Conservation (phyloP, 2,113 vertebrate species). For the Reinhardtius hippoglossoides region DNA sequence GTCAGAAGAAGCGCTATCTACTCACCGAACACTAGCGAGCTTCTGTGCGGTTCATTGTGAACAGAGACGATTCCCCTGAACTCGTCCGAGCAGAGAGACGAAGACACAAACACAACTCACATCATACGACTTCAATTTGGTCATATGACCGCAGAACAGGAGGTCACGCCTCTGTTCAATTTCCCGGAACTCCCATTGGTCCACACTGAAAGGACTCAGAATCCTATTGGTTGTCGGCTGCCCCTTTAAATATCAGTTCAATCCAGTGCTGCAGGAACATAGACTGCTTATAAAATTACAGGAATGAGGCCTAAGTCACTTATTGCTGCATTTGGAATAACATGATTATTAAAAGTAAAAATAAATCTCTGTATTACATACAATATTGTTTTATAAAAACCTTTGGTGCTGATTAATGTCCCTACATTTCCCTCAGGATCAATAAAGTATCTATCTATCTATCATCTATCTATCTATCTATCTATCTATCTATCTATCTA, state of each 20-base stretch:
- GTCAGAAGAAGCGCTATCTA: neutral
- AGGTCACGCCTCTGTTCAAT: slow-evolving; percentile 55
- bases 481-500: no score
- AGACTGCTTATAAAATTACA: no score
- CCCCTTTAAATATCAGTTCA: fast-evolving
- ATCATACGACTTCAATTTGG: slow-evolving; percentile 64
- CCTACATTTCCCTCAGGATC: no score
- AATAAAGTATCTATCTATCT: no score
- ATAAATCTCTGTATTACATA: no score
- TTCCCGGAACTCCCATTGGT: slow-evolving; percentile 46
- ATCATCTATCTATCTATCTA: no score
- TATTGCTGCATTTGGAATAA: no score
- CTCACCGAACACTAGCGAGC: neutral
- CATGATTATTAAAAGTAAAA: no score
- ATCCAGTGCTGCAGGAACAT: neutral
- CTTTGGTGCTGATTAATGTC: no score
- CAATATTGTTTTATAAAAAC: no score
- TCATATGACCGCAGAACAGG: slow-evolving; percentile 67
- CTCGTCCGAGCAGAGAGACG: no score
- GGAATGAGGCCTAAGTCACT: no score
- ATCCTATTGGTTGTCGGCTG: slow-evolving; percentile 16
- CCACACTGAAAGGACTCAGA: neutral
- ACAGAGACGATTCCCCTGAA: fast-evolving
- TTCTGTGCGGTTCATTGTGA: neutral
- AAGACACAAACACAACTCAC: neutral